A percentile compares a stretch with the other conserved stretches of the same genome.
Conservation (phyloP, 2,797 vertebrate genomes). For the Sarcophilus harrisii region DNA sequence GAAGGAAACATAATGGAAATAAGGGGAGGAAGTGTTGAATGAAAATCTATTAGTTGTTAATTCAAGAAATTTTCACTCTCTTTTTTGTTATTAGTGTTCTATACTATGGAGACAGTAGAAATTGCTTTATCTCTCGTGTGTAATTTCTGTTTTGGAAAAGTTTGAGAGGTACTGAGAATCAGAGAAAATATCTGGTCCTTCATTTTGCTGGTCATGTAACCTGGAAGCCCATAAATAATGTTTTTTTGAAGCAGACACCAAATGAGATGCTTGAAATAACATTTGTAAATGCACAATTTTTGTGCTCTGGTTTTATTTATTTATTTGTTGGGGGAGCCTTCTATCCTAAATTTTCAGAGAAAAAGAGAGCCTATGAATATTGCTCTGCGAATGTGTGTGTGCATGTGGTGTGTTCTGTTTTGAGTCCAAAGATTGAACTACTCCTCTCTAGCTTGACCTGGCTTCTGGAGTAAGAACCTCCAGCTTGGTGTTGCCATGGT, state of each 20-base stretch:
- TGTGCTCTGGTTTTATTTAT: neutral
- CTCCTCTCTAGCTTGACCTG: neutral
- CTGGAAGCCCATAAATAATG: neutral
- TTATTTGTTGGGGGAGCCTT: neutral
- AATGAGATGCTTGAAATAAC: neutral
- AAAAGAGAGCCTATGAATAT: neutral
- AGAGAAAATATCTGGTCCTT: neutral
- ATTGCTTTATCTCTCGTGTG: neutral
- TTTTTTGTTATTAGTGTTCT: neutral
- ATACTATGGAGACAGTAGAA: neutral
- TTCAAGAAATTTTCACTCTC: neutral
- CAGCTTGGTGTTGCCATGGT: constrained; percentile 52
- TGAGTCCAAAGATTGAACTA: neutral
- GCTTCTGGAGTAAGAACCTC: constrained; percentile 18
- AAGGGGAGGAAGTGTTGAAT: neutral
- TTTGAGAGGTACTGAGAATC: neutral
- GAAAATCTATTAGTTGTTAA: neutral
- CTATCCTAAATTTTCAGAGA: neutral
- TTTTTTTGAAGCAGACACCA: neutral
- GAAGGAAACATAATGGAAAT: neutral
- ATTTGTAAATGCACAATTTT: neutral
- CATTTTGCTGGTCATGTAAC: neutral
- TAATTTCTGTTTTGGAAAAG: neutral
- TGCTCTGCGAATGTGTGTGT: neutral
- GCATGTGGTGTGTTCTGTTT: neutral